Evolutionary conservation across 2,113 vertebrate genomes (phyloP).

Genomic region (Dasyurus viverrinus): DNA sequence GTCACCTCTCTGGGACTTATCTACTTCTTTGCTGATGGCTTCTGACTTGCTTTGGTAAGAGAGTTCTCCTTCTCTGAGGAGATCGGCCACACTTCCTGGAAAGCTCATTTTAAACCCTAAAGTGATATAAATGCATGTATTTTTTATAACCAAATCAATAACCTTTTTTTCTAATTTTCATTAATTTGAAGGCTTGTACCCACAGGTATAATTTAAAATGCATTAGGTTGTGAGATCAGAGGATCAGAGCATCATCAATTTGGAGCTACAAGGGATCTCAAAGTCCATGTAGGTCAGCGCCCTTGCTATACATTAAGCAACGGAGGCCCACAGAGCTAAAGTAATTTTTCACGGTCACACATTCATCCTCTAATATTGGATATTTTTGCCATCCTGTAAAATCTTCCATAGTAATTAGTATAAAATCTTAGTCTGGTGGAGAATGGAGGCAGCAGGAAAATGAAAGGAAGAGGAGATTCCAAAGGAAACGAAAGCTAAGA

Average conservation of each 20-base stretch:
- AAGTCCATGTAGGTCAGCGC: background rate
- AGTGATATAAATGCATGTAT: no score
- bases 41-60: background rate
- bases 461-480: conserved; percentile 14
- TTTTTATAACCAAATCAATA: background rate
- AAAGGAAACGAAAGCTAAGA: background rate
- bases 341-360: background rate
- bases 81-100: background rate
- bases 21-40: background rate
- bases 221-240: conserved; percentile 22
- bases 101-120: background rate
- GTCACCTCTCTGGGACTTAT: background rate
- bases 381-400: background rate
- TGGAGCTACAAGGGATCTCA: background rate
- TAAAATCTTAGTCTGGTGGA: background rate
- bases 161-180: conserved; percentile 16
- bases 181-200: conserved; percentile 42
- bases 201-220: conserved; percentile 1
- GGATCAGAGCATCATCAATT: background rate
- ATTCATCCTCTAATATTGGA: background rate
- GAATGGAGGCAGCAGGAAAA: background rate
- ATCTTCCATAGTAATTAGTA: background rate
- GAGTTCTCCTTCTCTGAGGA: background rate
- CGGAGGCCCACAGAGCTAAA: background rate
- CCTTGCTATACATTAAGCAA: background rate